Evolutionary conservation across 2,888 invertebrate genomes (phyloP).

Genomic region (Iselma pallidipennis): DNA sequence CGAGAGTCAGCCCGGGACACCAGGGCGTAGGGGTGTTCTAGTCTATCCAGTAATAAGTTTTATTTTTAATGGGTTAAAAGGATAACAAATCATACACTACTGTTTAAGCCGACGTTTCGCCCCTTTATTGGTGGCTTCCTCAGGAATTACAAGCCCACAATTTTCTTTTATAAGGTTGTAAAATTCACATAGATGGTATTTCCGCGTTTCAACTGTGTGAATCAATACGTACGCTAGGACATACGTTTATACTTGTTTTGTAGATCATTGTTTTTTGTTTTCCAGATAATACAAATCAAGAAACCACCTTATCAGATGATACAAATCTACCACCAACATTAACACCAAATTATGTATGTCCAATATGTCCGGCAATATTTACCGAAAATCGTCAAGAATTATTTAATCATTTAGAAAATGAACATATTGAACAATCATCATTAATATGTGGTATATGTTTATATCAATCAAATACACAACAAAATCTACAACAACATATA

Average conservation of each 20-base stretch:
- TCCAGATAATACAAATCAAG: constrained; percentile 34
- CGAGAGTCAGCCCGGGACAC: too few species aligned
- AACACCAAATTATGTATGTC: constrained; percentile 40
- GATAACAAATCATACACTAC: too few species aligned
- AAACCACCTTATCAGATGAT: constrained; percentile 13
- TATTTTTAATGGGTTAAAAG: too few species aligned
- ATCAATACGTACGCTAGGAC: too few species aligned
- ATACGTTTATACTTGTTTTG: too few species aligned
- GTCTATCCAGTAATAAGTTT: not conserved
- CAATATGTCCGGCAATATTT: constrained; percentile 53
- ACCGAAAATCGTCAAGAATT: constrained; percentile 56
- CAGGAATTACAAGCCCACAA: too few species aligned
- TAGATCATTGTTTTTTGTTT: constrained; percentile 8
- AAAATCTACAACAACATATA: constrained; percentile 59
- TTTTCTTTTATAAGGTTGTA: too few species aligned
- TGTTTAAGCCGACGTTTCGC: too few species aligned
- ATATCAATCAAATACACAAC: constrained; percentile 57
- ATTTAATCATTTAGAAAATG: constrained; percentile 60
- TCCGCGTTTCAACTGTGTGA: too few species aligned
- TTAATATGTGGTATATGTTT: constrained; percentile 63
- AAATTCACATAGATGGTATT: too few species aligned
- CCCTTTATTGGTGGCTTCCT: too few species aligned
- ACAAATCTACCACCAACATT: constrained; percentile 21
- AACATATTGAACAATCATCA: constrained; percentile 59
- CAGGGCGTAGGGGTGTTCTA: too few species aligned